Evolutionary conservation across 1,140 invertebrate genomes (phyloP).

Genomic region (Oryctes rhinoceros): DNA sequence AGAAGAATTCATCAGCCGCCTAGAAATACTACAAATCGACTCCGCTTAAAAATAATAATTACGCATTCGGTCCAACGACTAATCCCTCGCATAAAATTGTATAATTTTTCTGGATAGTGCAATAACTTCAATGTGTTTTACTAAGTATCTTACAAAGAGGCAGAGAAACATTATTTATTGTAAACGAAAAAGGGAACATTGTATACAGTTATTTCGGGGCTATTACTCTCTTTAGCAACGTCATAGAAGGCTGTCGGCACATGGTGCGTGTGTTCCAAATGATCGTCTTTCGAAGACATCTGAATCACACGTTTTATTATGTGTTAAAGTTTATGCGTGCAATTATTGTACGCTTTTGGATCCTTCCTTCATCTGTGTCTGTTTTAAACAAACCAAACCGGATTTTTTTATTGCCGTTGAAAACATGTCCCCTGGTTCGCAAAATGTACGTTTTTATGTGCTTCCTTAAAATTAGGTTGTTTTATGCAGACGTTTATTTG

Average conservation of each 20-base stretch:
- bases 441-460: background rate
- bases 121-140: background rate
- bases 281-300: constrained; percentile 7
- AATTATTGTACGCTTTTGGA: background rate
- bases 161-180: background rate
- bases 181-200: background rate
- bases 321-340: background rate
- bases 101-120: no score
- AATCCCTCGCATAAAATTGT: background rate
- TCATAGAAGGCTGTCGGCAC: constrained; percentile 2
- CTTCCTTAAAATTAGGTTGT: no score
- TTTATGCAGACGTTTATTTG: background rate
- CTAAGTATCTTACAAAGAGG: background rate
- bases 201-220: constrained; percentile 4
- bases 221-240: background rate
- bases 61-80: background rate
- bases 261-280: background rate
- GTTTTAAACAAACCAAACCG: background rate
- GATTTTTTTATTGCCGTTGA: constrained; percentile 6
- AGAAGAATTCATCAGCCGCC: no score
- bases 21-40: no score
- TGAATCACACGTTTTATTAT: constrained; percentile 26
- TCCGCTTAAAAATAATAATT: no score
- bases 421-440: background rate
- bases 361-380: background rate